A percentile compares a stretch with the other conserved stretches of the same genome.
Conservation (phyloP, 92 coral and sea anemone genomes). For the Scolanthus callimorphus region DNA sequence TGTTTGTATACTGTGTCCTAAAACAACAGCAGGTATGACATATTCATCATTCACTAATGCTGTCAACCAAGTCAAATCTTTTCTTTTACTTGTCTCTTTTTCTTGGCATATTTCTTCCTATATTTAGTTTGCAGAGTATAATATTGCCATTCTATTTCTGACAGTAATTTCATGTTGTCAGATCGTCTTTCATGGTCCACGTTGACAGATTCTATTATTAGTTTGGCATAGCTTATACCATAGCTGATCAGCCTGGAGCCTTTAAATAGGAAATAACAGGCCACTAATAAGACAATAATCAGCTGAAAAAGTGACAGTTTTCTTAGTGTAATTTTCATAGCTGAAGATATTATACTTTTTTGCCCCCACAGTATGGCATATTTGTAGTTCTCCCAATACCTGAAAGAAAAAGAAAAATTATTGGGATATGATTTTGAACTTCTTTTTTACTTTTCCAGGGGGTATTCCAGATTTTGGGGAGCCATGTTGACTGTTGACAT, state of each 20-base stretch:
- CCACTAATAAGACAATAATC: not conserved
- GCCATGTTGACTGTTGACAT: too few species aligned
- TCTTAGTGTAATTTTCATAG: not conserved
- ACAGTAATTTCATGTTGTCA: constrained; percentile 7
- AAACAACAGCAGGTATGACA: constrained; percentile 46
- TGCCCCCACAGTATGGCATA: too few species aligned
- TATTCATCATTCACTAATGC: constrained; percentile 51
- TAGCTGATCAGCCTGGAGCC: constrained; percentile 1
- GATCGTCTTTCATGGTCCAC: constrained; percentile 19
- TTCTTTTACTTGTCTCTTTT: constrained; percentile 9
- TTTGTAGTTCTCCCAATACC: too few species aligned
- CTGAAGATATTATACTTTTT: too few species aligned
- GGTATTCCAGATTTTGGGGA: too few species aligned
- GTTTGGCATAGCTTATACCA: constrained; percentile 13
- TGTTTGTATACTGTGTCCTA: constrained; percentile 49
- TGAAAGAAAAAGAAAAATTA: too few species aligned
- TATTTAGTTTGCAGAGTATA: constrained; percentile 33
- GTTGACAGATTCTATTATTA: constrained; percentile 10
- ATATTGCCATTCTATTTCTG: constrained; percentile 36
- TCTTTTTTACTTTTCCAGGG: too few species aligned
- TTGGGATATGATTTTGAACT: too few species aligned
- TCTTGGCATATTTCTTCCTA: constrained; percentile 32
- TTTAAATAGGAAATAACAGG: not conserved
- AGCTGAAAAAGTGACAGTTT: not conserved
- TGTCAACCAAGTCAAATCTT: constrained; percentile 55